Evolutionary conservation across 2,888 invertebrate genomes (phyloP).

Genomic region (Drosophila vallismaia): DNA sequence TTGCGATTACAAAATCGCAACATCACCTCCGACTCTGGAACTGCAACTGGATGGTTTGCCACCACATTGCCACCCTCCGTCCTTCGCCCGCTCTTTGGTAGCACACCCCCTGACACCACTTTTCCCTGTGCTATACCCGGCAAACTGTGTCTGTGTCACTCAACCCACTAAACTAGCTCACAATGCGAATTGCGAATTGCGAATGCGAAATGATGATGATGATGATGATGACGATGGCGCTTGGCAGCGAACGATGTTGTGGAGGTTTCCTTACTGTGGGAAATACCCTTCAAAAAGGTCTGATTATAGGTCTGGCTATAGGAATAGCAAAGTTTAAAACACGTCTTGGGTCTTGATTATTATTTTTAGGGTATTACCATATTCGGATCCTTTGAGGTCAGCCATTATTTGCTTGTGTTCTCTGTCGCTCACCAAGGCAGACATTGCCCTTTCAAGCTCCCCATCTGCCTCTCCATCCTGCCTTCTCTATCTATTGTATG

Average conservation of each 20-base stretch:
- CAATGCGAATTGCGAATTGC: slow-evolving; percentile 60
- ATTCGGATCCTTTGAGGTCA: background rate
- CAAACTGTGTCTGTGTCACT: slow-evolving; percentile 79
- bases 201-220: slow-evolving; percentile 18
- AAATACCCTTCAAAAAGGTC: background rate
- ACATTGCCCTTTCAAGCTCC: slow-evolving; percentile 21
- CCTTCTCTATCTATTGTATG: slow-evolving; percentile 5
- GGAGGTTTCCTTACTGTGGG: background rate
- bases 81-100: background rate
- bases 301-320: too few species aligned
- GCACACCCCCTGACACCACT: background rate
- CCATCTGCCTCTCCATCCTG: slow-evolving; percentile 19
- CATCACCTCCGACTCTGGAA: slow-evolving; percentile 10
- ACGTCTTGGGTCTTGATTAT: too few species aligned
- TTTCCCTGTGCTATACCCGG: slow-evolving; percentile 11
- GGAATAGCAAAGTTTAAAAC: too few species aligned
- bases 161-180: slow-evolving; percentile 77
- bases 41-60: slow-evolving; percentile 44
- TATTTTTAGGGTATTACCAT: background rate
- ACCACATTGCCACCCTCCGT: background rate
- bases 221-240: slow-evolving; percentile 22
- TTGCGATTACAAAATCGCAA: slow-evolving; percentile 50
- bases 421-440: slow-evolving; percentile 26
- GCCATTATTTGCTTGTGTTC: background rate
- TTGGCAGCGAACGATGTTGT: slow-evolving; percentile 13